Percentiles rank a stretch among this genome's conserved stretches.
Conservation (phyloP, 2,888 invertebrate genomes). For the Tachina fera region DNA sequence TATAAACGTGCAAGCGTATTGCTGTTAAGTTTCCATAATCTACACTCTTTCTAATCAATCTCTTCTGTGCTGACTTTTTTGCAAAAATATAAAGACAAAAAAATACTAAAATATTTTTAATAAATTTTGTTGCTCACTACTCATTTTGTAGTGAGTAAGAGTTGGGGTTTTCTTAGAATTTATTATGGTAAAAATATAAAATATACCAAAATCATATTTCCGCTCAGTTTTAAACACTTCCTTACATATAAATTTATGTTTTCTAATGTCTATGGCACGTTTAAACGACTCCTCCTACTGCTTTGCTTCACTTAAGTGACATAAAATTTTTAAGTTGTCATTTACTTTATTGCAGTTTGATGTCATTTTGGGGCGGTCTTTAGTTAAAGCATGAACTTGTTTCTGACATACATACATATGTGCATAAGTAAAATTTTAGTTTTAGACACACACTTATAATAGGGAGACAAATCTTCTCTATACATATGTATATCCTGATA, state of each 20-base stretch:
- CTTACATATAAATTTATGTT: constrained; percentile 8
- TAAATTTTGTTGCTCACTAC: constrained; percentile 21
- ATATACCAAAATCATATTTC: constrained; percentile 25
- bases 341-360: neutral
- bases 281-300: neutral
- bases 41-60: neutral
- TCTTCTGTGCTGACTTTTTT: constrained; percentile 5
- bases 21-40: neutral
- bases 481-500: neutral
- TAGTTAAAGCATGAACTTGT: neutral
- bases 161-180: constrained; percentile 3
- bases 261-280: constrained; percentile 41
- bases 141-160: neutral
- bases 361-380: constrained; percentile 10
- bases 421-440: neutral
- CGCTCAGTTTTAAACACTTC: constrained; percentile 29
- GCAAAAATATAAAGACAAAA: neutral
- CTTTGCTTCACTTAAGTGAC: neutral
- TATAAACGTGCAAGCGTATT: neutral
- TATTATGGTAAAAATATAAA: too few species aligned
- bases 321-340: neutral
- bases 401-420: too few species aligned
- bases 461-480: neutral
- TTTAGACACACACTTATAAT: neutral
- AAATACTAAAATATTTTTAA: neutral